Evolutionary conservation across 2,113 vertebrate genomes (phyloP).

Genomic region (Mus spicilegus): DNA sequence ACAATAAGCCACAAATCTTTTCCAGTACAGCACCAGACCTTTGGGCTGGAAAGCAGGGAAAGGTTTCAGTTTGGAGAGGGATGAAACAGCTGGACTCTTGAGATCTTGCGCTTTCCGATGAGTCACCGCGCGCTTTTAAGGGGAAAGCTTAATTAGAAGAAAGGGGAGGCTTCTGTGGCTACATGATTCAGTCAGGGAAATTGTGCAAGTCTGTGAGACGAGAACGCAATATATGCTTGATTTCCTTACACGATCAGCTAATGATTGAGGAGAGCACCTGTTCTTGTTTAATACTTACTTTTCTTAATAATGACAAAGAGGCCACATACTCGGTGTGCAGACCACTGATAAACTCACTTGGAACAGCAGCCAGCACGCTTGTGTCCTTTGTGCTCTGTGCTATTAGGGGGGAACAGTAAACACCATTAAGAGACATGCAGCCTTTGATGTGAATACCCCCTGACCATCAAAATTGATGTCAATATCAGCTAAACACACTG

Average conservation of each 20-base stretch:
- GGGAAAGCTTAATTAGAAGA: constrained; percentile 30
- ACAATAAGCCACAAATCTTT: constrained; percentile 74
- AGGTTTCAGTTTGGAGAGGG: constrained; percentile 71
- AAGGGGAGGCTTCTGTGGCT: constrained; percentile 68
- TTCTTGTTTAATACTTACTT: constrained; percentile 71
- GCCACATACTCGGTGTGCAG: constrained; percentile 59
- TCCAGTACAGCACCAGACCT: constrained; percentile 57
- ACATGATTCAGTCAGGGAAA: constrained; percentile 66
- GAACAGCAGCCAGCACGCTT: constrained; percentile 52
- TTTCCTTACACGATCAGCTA: constrained; percentile 75
- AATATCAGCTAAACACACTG: constrained; percentile 39
- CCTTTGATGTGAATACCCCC: constrained; percentile 22
- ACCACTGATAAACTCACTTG: constrained; percentile 70
- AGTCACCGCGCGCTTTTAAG: constrained; percentile 41
- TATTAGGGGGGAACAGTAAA: constrained; percentile 22
- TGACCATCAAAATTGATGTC: constrained; percentile 67
- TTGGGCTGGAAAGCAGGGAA: constrained; percentile 66
- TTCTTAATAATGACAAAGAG: constrained; percentile 72
- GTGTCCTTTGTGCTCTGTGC: constrained; percentile 12
- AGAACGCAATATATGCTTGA: constrained; percentile 48
- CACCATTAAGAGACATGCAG: constrained; percentile 46
- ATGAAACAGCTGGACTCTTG: constrained; percentile 46
- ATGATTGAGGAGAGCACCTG: constrained; percentile 44
- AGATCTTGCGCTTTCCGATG: constrained; percentile 67
- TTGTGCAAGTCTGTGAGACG: constrained; percentile 50